These are phyloP conservation scores for Pseudomyrmex cubaensis DNA, from an alignment of 1,140 invertebrate genomes.

Conservation along the genomic window DNA sequence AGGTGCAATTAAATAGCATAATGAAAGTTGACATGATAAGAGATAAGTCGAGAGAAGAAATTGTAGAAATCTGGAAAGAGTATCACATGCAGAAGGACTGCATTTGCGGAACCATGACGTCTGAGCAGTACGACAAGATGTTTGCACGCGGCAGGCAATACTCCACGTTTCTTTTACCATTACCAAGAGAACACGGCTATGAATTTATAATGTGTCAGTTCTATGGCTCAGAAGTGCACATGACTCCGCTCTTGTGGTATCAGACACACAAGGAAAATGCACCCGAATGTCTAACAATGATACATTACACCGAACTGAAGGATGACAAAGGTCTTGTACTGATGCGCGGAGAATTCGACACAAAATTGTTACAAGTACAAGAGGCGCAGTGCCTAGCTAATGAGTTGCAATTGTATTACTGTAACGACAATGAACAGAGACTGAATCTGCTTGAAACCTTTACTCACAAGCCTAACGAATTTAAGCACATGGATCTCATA, in stretches of 20 bases:
- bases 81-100: conserved; percentile 92
- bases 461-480: conserved; percentile 89
- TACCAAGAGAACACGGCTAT: conserved; percentile 93
- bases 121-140: conserved; percentile 87
- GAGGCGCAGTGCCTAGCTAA: conserved; percentile 95
- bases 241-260: conserved; percentile 94
- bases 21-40: conserved; percentile 92
- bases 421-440: conserved; percentile 88
- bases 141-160: conserved; percentile 86
- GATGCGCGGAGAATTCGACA: conserved; percentile 95
- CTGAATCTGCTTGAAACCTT: conserved; percentile 90
- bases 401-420: conserved; percentile 94
- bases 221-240: conserved; percentile 91
- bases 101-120: conserved; percentile 90
- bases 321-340: conserved; percentile 92
- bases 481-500: conserved; percentile 94
- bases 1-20: conserved; percentile 87
- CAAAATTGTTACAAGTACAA: conserved; percentile 90
- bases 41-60: conserved; percentile 91
- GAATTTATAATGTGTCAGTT: conserved; percentile 95
- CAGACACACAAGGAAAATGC: conserved; percentile 96
- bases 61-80: conserved; percentile 91
- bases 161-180: conserved; percentile 92
- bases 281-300: conserved; percentile 94
- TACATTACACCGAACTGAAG: conserved; percentile 93